Conservation (phyloP, 2,888 invertebrate species). For the Heliconius aoede region DNA sequence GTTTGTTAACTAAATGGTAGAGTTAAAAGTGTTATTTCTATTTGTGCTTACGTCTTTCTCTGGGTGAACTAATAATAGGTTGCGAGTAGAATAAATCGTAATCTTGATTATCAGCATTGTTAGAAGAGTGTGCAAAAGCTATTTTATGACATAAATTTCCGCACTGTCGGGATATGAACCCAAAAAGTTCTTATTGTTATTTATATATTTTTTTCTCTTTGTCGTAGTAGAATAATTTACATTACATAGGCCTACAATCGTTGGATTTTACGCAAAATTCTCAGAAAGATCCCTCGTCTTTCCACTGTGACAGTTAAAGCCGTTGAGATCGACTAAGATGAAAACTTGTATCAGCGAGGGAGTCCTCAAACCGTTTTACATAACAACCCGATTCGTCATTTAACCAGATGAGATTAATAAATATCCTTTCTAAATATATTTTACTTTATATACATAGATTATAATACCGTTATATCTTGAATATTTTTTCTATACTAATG, state of each 20-base stretch:
- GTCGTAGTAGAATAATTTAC: conserved; percentile 13
- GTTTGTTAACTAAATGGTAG: neutral
- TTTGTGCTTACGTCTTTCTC: neutral
- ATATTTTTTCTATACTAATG: no score
- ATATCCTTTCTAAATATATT: conserved; percentile 2
- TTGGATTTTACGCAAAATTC: conserved; percentile 14
- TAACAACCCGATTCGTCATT: conserved; percentile 61
- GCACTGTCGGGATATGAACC: no score
- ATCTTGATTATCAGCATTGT: no score
- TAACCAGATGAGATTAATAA: conserved; percentile 15
- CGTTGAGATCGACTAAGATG: conserved; percentile 57
- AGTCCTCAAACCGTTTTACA: conserved; percentile 62
- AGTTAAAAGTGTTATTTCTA: neutral
- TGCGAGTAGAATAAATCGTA: no score
- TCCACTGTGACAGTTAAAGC: conserved; percentile 58
- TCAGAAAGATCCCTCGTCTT: conserved; percentile 49
- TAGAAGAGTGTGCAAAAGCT: no score
- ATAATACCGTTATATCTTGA: neutral
- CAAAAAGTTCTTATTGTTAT: neutral
- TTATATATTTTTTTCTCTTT: neutral
- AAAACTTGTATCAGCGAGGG: conserved; percentile 64
- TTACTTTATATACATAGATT: neutral
- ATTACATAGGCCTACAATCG: conserved; percentile 14
- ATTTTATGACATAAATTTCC: no score
- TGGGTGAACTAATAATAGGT: no score